These are phyloP conservation scores for Parelbella ahira DNA, from an alignment of 2,888 invertebrate genomes.

Conservation along the genomic window DNA sequence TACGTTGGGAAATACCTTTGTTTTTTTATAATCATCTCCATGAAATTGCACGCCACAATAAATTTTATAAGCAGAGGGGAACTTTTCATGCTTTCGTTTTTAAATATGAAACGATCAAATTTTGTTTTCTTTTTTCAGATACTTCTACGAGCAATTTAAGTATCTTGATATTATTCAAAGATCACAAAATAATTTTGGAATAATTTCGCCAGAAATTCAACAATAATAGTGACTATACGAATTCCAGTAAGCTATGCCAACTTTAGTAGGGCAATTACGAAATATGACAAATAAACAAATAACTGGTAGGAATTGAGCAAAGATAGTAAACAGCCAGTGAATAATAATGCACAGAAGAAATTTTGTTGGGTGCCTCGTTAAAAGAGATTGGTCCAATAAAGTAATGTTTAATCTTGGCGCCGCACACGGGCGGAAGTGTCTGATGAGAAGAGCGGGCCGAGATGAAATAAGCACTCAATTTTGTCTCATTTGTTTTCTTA, in stretches of 20 bases:
- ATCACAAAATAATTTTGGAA: no score
- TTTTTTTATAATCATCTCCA: constrained; percentile 16
- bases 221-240: no score
- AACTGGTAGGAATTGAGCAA: constrained; percentile 3
- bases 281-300: no score
- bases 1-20: constrained; percentile 4
- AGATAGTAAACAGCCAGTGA: constrained; percentile 8
- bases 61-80: no score
- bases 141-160: no score
- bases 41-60: constrained; percentile 7
- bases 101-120: no score
- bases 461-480: constrained; percentile 14
- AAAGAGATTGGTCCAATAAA: constrained; percentile 22
- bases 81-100: neutral
- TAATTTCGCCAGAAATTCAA: no score
- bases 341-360: constrained; percentile 2
- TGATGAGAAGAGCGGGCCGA: constrained; percentile 7
- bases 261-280: no score
- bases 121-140: no score
- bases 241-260: no score
- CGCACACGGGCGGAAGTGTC: constrained; percentile 7
- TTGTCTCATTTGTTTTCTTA: constrained; percentile 14
- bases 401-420: constrained; percentile 22
- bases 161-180: no score
- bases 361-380: constrained; percentile 14